These are phyloP conservation scores for Hetaerina americana DNA, from an alignment of 1,140 invertebrate species.

Conservation along the genomic window DNA sequence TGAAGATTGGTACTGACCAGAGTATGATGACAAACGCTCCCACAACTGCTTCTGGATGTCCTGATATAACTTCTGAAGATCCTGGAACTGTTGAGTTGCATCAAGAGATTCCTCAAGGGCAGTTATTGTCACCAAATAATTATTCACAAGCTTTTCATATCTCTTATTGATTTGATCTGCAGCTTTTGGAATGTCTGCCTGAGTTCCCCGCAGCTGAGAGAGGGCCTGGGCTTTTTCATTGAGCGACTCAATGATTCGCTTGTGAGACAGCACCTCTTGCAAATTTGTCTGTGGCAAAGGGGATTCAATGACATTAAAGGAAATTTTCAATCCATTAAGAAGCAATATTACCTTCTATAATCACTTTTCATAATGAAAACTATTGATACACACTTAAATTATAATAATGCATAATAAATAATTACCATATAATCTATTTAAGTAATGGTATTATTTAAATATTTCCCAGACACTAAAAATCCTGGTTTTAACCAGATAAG, in stretches of 20 bases:
- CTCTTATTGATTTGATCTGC: constrained; percentile 49
- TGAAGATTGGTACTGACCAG: too few species aligned
- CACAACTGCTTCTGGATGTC: constrained; percentile 79
- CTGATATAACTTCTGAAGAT: constrained; percentile 69
- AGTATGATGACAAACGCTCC: constrained; percentile 62
- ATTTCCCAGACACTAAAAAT: too few species aligned
- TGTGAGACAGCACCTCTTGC: constrained; percentile 83
- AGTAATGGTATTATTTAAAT: too few species aligned
- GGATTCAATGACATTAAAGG: too few species aligned
- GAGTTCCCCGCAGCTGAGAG: constrained; percentile 36
- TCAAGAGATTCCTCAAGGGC: constrained; percentile 62
- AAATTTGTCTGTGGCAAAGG: constrained; percentile 43
- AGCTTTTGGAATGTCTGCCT: constrained; percentile 39
- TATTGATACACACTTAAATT: too few species aligned
- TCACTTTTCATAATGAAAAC: too few species aligned
- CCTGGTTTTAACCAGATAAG: too few species aligned
- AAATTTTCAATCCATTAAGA: too few species aligned
- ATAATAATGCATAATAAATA: too few species aligned
- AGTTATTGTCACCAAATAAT: constrained; percentile 45
- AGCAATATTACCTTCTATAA: too few species aligned
- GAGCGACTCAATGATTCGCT: constrained; percentile 75
- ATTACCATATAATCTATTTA: too few species aligned
- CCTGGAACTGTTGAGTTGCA: constrained; percentile 68
- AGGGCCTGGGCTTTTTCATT: constrained; percentile 72
- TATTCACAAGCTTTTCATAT: constrained; percentile 53